Percentiles rank a stretch among this genome's conserved stretches.
Evolutionary conservation across 1,140 invertebrate genomes (phyloP).

Genomic region (Calliopsis andreniformis): DNA sequence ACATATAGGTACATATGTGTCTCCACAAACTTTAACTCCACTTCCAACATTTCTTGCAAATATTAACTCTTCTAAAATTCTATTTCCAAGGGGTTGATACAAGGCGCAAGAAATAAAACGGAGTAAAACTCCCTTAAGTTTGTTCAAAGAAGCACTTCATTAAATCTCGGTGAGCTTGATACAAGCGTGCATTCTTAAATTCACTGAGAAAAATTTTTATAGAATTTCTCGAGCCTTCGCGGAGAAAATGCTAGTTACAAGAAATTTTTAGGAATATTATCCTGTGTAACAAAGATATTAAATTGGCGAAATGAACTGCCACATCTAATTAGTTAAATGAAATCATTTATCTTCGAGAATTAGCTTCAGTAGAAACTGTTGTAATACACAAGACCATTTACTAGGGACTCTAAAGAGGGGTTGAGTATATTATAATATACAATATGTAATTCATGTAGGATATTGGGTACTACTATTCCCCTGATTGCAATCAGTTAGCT

Average conservation of each 20-base stretch:
- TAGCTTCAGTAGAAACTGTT: too few relatives aligned
- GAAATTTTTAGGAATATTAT: too few relatives aligned
- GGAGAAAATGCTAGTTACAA: too few relatives aligned
- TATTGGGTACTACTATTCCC: not conserved
- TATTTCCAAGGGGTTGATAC: not conserved
- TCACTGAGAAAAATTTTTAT: not conserved
- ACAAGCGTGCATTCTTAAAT: not conserved
- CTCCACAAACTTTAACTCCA: not conserved
- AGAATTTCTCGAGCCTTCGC: not conserved
- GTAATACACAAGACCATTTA: too few relatives aligned
- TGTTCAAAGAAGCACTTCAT: not conserved
- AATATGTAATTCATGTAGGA: too few relatives aligned
- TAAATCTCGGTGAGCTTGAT: too few relatives aligned
- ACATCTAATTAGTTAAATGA: not conserved
- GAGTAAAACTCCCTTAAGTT: not conserved
- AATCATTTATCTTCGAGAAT: not conserved
- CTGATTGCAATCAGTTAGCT: not conserved
- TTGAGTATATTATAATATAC: not conserved
- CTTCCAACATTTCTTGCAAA: slow-evolving; percentile 7
- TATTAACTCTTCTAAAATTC: slow-evolving; percentile 24
- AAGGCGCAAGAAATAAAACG: not conserved
- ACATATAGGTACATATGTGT: too few relatives aligned
- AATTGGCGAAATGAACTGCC: too few relatives aligned
- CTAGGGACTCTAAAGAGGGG: not conserved
- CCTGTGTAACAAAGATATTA: too few relatives aligned